Base-by-base conservation (phyloP, 1,140 invertebrate species). In the Belonocnema kinseyi region DNA sequence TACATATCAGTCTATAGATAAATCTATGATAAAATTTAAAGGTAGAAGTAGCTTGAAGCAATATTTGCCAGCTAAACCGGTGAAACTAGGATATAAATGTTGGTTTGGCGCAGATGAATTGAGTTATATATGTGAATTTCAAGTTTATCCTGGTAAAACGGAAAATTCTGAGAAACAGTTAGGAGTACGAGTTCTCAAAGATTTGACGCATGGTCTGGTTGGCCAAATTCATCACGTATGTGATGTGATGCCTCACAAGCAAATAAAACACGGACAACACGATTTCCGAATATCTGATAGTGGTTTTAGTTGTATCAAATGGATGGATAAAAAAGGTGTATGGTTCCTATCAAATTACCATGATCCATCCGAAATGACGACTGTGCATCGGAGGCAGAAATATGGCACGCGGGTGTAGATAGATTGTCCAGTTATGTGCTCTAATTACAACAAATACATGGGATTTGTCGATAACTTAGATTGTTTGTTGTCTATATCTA, bases 41-140 rank as follows among this genome's bases (percentile, higher is more conserved):
- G n/a, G n/a, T n/a, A n/a, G n/a, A n/a, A n/a, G n/a, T n/a, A n/a
- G n/a, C n/a, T n/a, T n/a, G 66, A 90, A 90, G 81, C 88, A 92
- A 80, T 92, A 91, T 80, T 79, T 88, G 19, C 88, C 90, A 77
- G 84, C 82, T 74, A 92, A 92, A 82, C 90, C 90, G 61, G 90
- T 90, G 78, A 92, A 92, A 86, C 85, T 90, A 77, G 90, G 92
- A 7, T 90, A 90, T 77, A 92, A 92, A 84, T 61, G 90, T 71
- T 92, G 90, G 90, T 82, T 81, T n/a, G n/a, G n/a, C n/a, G n/a
- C n/a, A n/a, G n/a, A n/a, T n/a, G n/a, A n/a, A n/a, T n/a, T n/a
- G n/a, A n/a, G n/a, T n/a, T n/a, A n/a, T n/a, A n/a, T n/a, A n/a
- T n/a, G n/a, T n/a, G n/a, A n/a, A n/a, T n/a, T n/a, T n/a, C n/a